phyloP scores from a whole-genome alignment of 64 coral and sea anemone species.

The Montipora capricornis region DNA sequence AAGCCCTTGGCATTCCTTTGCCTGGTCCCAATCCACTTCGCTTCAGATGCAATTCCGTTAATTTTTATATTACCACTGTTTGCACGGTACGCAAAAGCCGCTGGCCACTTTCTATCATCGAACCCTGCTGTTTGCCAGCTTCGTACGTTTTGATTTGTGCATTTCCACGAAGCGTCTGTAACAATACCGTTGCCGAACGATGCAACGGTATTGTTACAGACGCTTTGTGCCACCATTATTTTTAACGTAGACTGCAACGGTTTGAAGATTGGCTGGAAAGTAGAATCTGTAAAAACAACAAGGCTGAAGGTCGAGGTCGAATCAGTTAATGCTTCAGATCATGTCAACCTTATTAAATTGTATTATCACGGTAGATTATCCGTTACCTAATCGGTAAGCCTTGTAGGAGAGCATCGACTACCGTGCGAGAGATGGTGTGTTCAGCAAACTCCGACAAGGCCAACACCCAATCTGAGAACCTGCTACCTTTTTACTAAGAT shows the following conservation, averaged over 20 bases:
- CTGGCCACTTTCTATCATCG: constrained; percentile 72
- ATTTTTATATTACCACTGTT: constrained; percentile 34
- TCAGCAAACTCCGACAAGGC: no score
- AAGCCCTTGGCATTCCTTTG: constrained; percentile 19
- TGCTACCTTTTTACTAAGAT: no score
- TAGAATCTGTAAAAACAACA: constrained; percentile 35
- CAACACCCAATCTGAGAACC: no score
- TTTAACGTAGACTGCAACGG: constrained; percentile 52
- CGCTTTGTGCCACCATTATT: no score
- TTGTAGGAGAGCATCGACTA: no score
- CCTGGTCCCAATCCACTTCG: constrained; percentile 59
- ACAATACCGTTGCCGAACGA: constrained; percentile 61
- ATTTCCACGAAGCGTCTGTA: constrained; percentile 61
- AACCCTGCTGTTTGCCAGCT: constrained; percentile 44
- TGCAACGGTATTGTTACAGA: no score
- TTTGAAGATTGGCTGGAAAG: constrained; percentile 33
- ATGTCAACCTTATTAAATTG: no score
- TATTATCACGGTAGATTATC: no score
- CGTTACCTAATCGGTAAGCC: no score
- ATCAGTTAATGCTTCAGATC: no score
- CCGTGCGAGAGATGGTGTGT: no score
- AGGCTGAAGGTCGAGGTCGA: neutral
- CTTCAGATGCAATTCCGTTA: constrained; percentile 1
- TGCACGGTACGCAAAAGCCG: constrained; percentile 3
- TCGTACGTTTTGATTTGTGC: constrained; percentile 17